Evolutionary conservation across 2,888 invertebrate genomes (phyloP).

Genomic region (Troglohyphantes excavatus): DNA sequence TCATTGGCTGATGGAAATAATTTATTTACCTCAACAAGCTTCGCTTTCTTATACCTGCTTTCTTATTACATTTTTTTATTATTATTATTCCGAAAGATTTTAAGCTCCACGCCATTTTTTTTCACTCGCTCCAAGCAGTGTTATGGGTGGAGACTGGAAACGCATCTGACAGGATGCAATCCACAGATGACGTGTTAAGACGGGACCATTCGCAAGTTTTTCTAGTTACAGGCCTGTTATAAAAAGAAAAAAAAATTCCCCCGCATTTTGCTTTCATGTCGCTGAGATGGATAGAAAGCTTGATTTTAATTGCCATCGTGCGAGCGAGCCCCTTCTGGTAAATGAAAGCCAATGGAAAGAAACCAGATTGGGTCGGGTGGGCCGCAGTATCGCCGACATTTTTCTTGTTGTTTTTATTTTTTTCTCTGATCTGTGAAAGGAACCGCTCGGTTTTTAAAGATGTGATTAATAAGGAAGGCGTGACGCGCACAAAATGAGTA

Average conservation of each 20-base stretch:
- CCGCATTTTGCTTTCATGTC: constrained; percentile 13
- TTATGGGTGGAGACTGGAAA: constrained; percentile 70
- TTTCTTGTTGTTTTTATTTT: constrained; percentile 13
- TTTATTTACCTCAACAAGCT: not conserved
- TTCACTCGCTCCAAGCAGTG: not conserved
- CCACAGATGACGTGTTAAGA: constrained; percentile 61
- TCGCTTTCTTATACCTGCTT: constrained; percentile 20
- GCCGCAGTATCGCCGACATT: not conserved
- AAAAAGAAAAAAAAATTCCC: constrained; percentile 6
- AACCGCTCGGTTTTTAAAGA: constrained; percentile 74
- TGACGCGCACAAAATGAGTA: constrained; percentile 74
- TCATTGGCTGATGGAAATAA: not conserved
- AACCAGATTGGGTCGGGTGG: constrained; percentile 36
- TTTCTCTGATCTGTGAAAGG: constrained; percentile 43
- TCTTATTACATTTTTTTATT: constrained; percentile 27
- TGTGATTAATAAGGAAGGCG: constrained; percentile 77
- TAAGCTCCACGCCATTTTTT: not conserved
- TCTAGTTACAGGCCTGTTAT: not conserved
- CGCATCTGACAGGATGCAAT: constrained; percentile 51
- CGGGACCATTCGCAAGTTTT: constrained; percentile 6
- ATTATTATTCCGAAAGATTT: constrained; percentile 6
- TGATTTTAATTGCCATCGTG: constrained; percentile 75
- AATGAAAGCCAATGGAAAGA: constrained; percentile 30
- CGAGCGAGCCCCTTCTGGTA: constrained; percentile 29
- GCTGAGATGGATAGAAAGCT: constrained; percentile 53